phyloP scores from a whole-genome alignment of 53 echinoderm and acorn worm genomes.

The Hippasteria phrygiana region DNA sequence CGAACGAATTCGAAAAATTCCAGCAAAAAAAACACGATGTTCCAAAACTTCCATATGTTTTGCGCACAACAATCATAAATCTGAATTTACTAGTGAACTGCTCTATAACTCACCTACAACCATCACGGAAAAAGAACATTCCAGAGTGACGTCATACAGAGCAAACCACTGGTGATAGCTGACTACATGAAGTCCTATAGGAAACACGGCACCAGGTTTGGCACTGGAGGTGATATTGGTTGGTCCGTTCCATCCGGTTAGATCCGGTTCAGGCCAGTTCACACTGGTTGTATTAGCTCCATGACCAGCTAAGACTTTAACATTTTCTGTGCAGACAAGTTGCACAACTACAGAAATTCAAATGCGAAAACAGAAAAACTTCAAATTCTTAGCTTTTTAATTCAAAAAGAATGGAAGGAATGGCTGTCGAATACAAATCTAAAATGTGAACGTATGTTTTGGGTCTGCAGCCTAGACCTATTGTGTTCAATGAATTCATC shows the following conservation, averaged over 20 bases:
- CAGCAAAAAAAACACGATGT: neutral
- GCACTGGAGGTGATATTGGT: neutral
- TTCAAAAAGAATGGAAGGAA: no score
- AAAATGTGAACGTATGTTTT: no score
- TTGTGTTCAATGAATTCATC: no score
- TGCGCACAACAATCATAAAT: neutral
- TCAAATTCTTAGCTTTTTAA: no score
- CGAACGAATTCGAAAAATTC: no score
- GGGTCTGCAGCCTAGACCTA: no score
- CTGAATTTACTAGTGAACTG: neutral
- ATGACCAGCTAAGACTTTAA: neutral
- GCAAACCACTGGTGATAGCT: conserved; percentile 22
- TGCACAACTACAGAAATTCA: neutral
- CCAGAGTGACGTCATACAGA: neutral
- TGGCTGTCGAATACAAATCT: no score
- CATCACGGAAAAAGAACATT: neutral
- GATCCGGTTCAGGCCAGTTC: conserved; percentile 13
- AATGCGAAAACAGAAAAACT: no score
- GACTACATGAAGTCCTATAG: conserved; percentile 6
- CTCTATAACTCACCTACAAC: neutral
- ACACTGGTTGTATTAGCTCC: neutral
- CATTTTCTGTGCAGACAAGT: conserved; percentile 18
- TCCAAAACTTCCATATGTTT: neutral
- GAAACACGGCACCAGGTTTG: neutral
- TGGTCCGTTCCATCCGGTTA: conserved; percentile 8